A percentile compares a stretch with the other conserved stretches of the same genome.
These are phyloP conservation scores for Drosophila borealis DNA, from an alignment of 2,888 invertebrate genomes.

Conservation along the genomic window DNA sequence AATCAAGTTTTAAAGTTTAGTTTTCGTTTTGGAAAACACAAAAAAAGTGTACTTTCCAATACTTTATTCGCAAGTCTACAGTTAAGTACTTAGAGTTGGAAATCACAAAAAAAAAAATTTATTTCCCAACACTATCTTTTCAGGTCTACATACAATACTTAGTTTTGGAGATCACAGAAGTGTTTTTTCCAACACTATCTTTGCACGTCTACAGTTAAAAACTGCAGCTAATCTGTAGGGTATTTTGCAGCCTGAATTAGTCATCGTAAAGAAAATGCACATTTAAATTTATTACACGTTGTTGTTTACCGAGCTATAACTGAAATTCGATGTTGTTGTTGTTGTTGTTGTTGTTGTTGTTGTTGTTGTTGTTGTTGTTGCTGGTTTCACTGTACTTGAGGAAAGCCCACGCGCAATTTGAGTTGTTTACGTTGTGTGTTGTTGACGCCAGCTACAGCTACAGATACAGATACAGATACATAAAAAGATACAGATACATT, in stretches of 20 bases:
- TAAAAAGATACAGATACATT: slow-evolving; percentile 4
- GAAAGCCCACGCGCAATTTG: slow-evolving; percentile 39
- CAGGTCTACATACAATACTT: too few species aligned
- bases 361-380: slow-evolving; percentile 4
- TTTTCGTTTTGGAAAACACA: too few species aligned
- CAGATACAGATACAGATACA: slow-evolving; percentile 10
- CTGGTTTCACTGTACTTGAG: slow-evolving; percentile 29
- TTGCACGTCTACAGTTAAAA: too few species aligned
- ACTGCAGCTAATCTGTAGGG: neutral
- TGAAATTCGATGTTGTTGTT: slow-evolving; percentile 6
- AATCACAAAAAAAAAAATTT: too few species aligned
- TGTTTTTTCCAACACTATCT: too few species aligned
- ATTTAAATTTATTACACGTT: slow-evolving; percentile 8
- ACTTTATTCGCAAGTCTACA: too few species aligned
- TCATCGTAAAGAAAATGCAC: slow-evolving; percentile 11
- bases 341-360: too few species aligned
- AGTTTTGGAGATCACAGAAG: too few species aligned
- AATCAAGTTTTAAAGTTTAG: too few species aligned
- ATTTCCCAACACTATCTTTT: too few species aligned
- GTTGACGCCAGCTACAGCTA: slow-evolving; percentile 47
- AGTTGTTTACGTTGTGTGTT: slow-evolving; percentile 48
- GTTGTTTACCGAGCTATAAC: slow-evolving; percentile 53
- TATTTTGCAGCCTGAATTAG: slow-evolving; percentile 8
- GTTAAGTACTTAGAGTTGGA: too few species aligned
- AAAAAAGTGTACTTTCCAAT: too few species aligned